Percentiles rank a stretch among this genome's conserved stretches.
phyloP scores from a whole-genome alignment of 2,888 invertebrate species.

The Sturmia bella region DNA sequence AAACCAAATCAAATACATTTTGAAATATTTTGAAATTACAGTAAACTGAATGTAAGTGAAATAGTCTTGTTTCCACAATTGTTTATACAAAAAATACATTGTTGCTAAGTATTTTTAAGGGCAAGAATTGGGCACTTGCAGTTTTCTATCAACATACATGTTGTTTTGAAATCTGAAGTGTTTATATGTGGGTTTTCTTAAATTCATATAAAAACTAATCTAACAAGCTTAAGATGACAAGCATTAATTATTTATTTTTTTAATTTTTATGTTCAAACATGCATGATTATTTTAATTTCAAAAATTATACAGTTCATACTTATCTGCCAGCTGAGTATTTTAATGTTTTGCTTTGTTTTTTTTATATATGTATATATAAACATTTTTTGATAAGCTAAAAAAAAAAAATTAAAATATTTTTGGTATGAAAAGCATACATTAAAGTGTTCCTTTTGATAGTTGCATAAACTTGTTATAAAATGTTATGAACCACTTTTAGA shows the following conservation, averaged over 20 bases:
- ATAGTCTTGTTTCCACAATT: too few relatives aligned
- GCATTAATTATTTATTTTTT: neutral
- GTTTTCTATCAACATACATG: too few relatives aligned
- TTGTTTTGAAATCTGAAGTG: neutral
- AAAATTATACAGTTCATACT: neutral
- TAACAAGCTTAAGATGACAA: neutral
- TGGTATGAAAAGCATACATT: neutral
- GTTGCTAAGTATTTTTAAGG: too few relatives aligned
- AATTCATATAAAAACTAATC: neutral
- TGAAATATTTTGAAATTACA: too few relatives aligned
- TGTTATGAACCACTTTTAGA: slow-evolving; percentile 60
- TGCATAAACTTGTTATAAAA: slow-evolving; percentile 58
- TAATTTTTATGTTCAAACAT: neutral
- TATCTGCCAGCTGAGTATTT: slow-evolving; percentile 16
- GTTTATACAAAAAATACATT: too few relatives aligned
- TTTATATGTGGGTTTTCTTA: neutral
- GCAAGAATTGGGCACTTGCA: too few relatives aligned
- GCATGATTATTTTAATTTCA: neutral
- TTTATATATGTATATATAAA: neutral
- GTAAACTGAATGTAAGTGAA: too few relatives aligned
- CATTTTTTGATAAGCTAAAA: neutral
- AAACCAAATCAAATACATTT: slow-evolving; percentile 33
- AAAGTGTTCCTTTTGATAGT: slow-evolving; percentile 16
- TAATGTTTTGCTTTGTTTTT: neutral
- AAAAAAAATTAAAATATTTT: slow-evolving; percentile 20